phyloP scores from a whole-genome alignment of 2,888 invertebrate species.

The Fissipunctia ypsillon region DNA sequence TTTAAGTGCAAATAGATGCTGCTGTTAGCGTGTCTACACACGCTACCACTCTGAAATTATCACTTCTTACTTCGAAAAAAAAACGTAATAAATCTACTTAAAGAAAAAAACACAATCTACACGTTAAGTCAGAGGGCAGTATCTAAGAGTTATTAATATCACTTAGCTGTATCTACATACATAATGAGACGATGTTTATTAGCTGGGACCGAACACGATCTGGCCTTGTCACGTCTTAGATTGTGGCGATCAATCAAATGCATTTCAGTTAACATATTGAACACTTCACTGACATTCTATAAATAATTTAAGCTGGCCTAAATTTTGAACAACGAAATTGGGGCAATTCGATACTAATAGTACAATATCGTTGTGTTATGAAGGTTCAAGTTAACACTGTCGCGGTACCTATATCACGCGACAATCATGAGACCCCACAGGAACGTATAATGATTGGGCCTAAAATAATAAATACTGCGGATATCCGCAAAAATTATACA shows the following conservation, averaged over 20 bases:
- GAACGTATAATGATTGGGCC: not conserved
- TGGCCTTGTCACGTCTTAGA: conserved; percentile 83
- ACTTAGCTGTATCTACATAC: conserved; percentile 71
- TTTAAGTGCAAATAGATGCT: not conserved
- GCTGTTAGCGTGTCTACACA: too few species aligned
- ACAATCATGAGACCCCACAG: conserved; percentile 26
- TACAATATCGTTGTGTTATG: conserved; percentile 56
- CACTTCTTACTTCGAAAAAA: not conserved
- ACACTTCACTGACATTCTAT: conserved; percentile 72
- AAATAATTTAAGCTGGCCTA: conserved; percentile 74
- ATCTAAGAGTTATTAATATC: conserved; percentile 75
- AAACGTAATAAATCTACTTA: not conserved
- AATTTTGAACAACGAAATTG: conserved; percentile 74
- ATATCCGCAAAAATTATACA: too few species aligned
- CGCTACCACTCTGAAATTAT: not conserved
- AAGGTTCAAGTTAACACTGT: conserved; percentile 64
- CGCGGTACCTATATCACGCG: not conserved
- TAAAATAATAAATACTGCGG: not conserved
- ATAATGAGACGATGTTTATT: conserved; percentile 81
- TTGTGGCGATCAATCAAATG: conserved; percentile 79
- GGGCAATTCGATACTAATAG: conserved; percentile 73
- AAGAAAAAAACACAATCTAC: conserved; percentile 10
- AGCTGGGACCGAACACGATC: conserved; percentile 77
- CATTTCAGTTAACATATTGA: conserved; percentile 68
- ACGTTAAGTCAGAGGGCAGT: conserved; percentile 67